Base-by-base conservation (phyloP, 2,888 invertebrate species). In the Drosophila nigricruria region DNA sequence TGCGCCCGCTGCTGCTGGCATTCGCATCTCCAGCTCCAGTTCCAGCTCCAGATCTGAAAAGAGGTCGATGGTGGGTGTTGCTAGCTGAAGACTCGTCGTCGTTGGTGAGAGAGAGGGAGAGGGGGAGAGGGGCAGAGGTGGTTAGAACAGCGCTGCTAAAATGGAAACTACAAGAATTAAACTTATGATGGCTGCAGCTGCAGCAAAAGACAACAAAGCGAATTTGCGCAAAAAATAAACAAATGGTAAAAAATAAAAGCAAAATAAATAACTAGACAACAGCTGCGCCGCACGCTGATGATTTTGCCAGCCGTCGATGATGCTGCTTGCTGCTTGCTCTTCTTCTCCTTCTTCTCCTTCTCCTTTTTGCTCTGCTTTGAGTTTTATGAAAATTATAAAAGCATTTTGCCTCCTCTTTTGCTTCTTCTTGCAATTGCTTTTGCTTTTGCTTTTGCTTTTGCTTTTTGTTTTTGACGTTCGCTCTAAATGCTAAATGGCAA, bases 31-130 rank as follows among this genome's bases (percentile, higher is more conserved):
- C 72, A 79, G 68, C 89, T 88, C 81, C 57, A 77, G 76, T 66
- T 71, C 67, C 72, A 79, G 68, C 89, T 88, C 81, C 57, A 77
- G 76, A 70, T 79, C 65, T 65, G 66, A 90, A 81, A 83, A 88
- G 81, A 87, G 91, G 91, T 87, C 84, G 87, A 85, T 90, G 91
- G 90, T 89, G 85, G 82, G 88, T 82, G 91, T 83, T 71, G 75
- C 69, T 72, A 47, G 58, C 67, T 54, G 59, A 53, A 60, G 63
- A 65, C 68, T 78, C 66, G 63, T 66, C 36, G 63, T 66, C 36
- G 61, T 56, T 60, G 63, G 53, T 27, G 62, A 54, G n/a, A n/a
- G n/a, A n/a, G n/a, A n/a, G n/a, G n/a, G n/a, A n/a, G n/a, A n/a
- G n/a, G n/a, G n/a, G n/a, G n/a, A n/a, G 25, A 36, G n/a, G 18